phyloP scores from a whole-genome alignment of 2,797 vertebrate genomes.

The Perodicticus potto region DNA sequence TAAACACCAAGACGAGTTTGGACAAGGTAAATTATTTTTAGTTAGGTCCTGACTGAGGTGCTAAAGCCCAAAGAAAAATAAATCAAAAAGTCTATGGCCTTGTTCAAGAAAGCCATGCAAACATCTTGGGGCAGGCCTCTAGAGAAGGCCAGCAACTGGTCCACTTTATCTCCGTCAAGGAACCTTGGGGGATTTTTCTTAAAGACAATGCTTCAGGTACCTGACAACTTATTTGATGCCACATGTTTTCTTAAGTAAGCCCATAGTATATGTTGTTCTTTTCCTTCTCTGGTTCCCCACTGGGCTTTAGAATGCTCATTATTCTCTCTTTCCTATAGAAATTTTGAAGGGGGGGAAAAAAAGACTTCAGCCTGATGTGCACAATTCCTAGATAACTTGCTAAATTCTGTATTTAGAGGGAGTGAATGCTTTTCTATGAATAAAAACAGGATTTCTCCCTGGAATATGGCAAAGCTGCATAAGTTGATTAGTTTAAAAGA shows the following conservation, averaged over 20 bases:
- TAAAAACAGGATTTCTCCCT: background rate
- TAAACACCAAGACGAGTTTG: background rate
- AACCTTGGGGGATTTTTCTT: conserved; percentile 10
- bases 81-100: background rate
- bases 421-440: background rate
- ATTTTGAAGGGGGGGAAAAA: background rate
- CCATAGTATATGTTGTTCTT: background rate
- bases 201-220: background rate
- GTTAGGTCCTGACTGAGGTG: background rate
- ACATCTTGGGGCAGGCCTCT: background rate
- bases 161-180: background rate
- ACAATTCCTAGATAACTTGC: background rate
- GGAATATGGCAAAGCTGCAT: background rate
- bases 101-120: background rate
- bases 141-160: background rate
- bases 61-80: background rate
- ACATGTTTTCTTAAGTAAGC: background rate
- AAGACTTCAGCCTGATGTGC: background rate
- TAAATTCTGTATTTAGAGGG: background rate
- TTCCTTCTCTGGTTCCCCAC: background rate
- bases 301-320: background rate
- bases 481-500: background rate
- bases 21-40: background rate
- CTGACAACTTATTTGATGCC: background rate
- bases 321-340: background rate